phyloP scores from a whole-genome alignment of 2,888 invertebrate genomes.

The Teleiodes luculella region DNA sequence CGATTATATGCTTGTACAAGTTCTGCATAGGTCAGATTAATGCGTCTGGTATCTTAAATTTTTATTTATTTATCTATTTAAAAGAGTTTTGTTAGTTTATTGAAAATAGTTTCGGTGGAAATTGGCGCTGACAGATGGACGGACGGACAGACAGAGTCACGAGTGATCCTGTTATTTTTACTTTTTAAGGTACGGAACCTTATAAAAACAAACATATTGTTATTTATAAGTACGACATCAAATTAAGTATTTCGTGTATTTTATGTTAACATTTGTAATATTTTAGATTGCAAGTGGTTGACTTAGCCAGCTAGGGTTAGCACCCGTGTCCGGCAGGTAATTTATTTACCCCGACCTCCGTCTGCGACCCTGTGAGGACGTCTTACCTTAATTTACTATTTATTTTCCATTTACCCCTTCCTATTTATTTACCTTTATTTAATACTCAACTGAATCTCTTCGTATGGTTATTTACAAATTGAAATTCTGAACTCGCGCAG shows the following conservation, averaged over 20 bases:
- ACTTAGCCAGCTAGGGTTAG: background rate
- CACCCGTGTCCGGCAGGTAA: background rate
- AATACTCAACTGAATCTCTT: background rate
- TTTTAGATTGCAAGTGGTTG: background rate
- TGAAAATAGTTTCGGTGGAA: too few species aligned
- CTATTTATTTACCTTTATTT: background rate
- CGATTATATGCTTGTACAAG: too few species aligned
- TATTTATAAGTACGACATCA: too few species aligned
- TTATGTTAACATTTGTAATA: background rate
- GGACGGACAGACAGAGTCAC: too few species aligned
- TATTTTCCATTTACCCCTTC: background rate
- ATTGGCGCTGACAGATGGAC: too few species aligned
- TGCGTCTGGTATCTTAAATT: too few species aligned
- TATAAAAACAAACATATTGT: too few species aligned
- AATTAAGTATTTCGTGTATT: background rate
- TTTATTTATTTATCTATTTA: too few species aligned
- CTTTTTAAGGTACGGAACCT: too few species aligned
- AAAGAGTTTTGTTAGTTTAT: too few species aligned
- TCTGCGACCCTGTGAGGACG: background rate
- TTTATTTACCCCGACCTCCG: conserved; percentile 2
- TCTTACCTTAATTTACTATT: background rate
- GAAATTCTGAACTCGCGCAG: background rate
- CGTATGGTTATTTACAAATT: background rate
- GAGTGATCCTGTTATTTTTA: too few species aligned
- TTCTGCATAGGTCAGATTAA: too few species aligned